These are phyloP conservation scores for Bruchidius siliquastri DNA, from an alignment of 2,888 invertebrate species.

Conservation along the genomic window DNA sequence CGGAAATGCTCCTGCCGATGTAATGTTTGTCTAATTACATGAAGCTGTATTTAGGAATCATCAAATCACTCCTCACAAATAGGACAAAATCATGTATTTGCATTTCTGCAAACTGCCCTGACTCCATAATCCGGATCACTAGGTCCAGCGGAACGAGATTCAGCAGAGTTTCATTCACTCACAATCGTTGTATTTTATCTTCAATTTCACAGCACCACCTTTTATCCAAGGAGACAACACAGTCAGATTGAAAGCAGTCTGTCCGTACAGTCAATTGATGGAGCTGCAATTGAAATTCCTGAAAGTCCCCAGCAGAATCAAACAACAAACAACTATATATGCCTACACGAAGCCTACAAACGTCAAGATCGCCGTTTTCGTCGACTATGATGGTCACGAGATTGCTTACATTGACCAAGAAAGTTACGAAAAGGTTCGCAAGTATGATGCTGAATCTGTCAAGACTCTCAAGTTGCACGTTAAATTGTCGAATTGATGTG, in stretches of 20 bases:
- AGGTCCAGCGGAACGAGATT: too few relatives aligned
- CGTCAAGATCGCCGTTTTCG: background rate
- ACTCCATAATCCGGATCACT: too few relatives aligned
- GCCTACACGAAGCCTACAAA: background rate
- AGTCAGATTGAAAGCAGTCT: background rate
- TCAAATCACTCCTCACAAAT: too few relatives aligned
- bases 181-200: background rate
- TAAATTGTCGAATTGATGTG: background rate
- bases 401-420: background rate
- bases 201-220: background rate
- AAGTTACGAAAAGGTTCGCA: background rate
- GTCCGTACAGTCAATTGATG: background rate
- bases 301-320: background rate
- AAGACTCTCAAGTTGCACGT: background rate
- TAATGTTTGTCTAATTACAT: too few relatives aligned
- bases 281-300: background rate
- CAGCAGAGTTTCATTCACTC: too few relatives aligned
- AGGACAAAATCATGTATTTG: too few relatives aligned
- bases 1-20: too few relatives aligned
- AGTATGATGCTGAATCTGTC: background rate
- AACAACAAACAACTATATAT: background rate
- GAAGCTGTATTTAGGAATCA: too few relatives aligned
- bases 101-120: too few relatives aligned
- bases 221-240: background rate
- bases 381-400: background rate